Evolutionary conservation across 2,888 invertebrate genomes (phyloP).

Genomic region (Hyalella azteca): DNA sequence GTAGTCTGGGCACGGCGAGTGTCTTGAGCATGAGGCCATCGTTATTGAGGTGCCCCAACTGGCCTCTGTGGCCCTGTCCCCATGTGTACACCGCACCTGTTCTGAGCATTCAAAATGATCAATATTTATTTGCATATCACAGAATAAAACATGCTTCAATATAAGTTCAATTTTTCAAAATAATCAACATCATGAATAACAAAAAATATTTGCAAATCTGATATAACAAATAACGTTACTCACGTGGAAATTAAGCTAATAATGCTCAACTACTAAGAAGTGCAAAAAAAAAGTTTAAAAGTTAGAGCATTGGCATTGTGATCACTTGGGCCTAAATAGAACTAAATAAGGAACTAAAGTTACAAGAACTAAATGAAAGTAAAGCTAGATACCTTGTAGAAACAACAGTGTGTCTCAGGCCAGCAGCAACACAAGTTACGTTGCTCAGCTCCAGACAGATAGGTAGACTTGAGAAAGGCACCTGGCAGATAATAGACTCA

Average conservation of each 20-base stretch:
- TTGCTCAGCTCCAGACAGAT: constrained; percentile 54
- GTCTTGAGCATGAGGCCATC: constrained; percentile 54
- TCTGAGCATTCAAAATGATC: not conserved
- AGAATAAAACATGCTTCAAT: too few species aligned
- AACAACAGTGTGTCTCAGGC: constrained; percentile 54
- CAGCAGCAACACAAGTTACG: constrained; percentile 54
- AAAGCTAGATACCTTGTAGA: constrained; percentile 43
- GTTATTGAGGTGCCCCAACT: constrained; percentile 53
- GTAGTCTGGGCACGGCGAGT: constrained; percentile 47
- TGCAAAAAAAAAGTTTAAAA: too few species aligned
- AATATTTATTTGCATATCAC: too few species aligned
- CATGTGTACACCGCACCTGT: constrained; percentile 53
- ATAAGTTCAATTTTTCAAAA: too few species aligned
- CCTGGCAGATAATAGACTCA: constrained; percentile 27
- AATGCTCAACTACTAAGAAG: too few species aligned
- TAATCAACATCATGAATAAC: too few species aligned
- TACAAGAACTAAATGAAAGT: not conserved
- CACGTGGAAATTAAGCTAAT: too few species aligned
- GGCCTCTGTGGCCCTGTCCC: constrained; percentile 57
- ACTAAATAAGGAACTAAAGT: too few species aligned
- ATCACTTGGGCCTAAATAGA: too few species aligned
- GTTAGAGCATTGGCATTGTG: too few species aligned
- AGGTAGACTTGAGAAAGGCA: constrained; percentile 57
- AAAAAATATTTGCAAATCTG: too few species aligned
- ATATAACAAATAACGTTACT: too few species aligned